These are phyloP conservation scores for Trochalopteron elliotii DNA, from an alignment of 2,113 vertebrate genomes.

Conservation along the genomic window DNA sequence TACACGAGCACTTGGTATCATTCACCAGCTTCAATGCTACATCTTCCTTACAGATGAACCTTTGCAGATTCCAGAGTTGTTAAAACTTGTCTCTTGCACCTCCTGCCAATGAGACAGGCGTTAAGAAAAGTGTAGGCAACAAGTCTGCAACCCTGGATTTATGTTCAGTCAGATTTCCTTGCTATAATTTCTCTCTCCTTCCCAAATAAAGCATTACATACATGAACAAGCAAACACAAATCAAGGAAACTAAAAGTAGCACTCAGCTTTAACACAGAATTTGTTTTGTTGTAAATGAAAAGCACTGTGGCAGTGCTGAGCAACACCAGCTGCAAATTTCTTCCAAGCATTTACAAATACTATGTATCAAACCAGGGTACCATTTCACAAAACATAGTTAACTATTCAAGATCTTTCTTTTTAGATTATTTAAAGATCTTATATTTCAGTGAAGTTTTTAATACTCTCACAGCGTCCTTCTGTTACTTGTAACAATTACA, in stretches of 20 bases:
- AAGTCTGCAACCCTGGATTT: background rate
- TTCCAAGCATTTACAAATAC: background rate
- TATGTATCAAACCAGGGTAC: background rate
- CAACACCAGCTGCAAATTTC: background rate
- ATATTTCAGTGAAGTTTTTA: background rate
- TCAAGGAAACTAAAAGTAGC: background rate
- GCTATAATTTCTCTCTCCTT: background rate
- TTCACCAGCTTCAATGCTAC: background rate
- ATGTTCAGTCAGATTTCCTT: background rate
- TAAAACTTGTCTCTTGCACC: background rate
- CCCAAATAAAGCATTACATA: background rate
- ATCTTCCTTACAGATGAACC: background rate
- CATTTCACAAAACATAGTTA: background rate
- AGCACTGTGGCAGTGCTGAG: background rate
- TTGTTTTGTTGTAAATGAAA: background rate
- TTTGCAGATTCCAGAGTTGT: background rate
- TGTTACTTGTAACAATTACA: too few relatives aligned
- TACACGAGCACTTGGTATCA: background rate
- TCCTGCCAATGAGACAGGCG: background rate
- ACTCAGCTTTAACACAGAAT: background rate
- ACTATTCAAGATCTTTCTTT: background rate
- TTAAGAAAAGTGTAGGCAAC: background rate
- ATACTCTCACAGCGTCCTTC: rapidly evolving
- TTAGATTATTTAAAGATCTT: background rate
- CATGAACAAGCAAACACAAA: background rate